Evolutionary conservation across 2,113 vertebrate species (phyloP).

Genomic region (Ammodytes marinus): DNA sequence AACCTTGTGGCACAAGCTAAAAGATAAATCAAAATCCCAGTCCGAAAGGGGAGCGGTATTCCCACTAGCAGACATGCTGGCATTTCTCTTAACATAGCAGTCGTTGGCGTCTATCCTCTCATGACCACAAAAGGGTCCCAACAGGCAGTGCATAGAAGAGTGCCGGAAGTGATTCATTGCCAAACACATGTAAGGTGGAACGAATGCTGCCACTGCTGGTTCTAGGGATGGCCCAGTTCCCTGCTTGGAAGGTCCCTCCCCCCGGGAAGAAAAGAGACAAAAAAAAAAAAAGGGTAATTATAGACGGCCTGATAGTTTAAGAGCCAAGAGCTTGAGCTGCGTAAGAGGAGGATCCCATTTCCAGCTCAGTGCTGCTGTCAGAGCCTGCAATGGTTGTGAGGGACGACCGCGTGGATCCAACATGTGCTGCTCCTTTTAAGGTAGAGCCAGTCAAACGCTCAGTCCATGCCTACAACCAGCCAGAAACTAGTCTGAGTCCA

Average conservation of each 20-base stretch:
- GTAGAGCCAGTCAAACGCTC: conserved; percentile 51
- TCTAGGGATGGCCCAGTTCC: conserved; percentile 16
- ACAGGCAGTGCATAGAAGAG: conserved; percentile 16
- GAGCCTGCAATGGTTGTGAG: conserved; percentile 63
- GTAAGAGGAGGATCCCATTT: conserved; percentile 75
- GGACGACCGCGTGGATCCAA: conserved; percentile 47
- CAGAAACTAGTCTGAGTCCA: not conserved
- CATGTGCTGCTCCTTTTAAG: conserved; percentile 84
- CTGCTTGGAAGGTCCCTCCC: conserved; percentile 27
- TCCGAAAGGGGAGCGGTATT: conserved; percentile 40
- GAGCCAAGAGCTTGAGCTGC: conserved; percentile 43
- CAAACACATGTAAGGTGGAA: conserved; percentile 64
- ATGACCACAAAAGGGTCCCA: conserved; percentile 79
- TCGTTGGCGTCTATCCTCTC: conserved; percentile 9
- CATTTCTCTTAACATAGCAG: conserved; percentile 37
- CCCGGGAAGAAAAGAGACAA: not conserved
- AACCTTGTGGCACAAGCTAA: conserved; percentile 8
- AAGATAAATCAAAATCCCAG: conserved; percentile 27
- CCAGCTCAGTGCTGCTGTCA: conserved; percentile 67
- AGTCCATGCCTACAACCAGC: conserved; percentile 27
- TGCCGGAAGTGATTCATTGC: conserved; percentile 49
- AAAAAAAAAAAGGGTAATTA: conserved; percentile 74
- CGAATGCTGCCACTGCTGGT: not conserved
- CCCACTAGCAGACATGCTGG: conserved; percentile 20
- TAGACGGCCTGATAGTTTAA: conserved; percentile 59